Conservation (phyloP, 1,140 invertebrate species). For the Caerostris darwini region DNA sequence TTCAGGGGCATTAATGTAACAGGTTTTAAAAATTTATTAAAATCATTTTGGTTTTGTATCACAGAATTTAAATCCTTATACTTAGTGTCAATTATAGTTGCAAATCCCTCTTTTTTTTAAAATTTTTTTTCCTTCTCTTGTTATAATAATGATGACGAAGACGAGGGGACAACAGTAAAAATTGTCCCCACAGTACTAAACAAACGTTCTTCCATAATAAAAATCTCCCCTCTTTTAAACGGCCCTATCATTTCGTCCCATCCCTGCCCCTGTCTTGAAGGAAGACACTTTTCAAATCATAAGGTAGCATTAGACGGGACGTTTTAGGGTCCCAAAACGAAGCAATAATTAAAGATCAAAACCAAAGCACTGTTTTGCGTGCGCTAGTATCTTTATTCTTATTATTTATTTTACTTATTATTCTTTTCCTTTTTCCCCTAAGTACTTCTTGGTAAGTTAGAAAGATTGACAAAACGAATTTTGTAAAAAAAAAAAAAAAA, state of each 20-base stretch:
- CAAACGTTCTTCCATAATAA: not conserved
- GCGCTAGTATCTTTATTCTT: not conserved
- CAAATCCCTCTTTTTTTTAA: too few species aligned
- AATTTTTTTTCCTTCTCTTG: too few species aligned
- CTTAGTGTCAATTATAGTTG: too few species aligned
- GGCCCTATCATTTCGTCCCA: not conserved
- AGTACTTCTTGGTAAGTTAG: constrained; percentile 20
- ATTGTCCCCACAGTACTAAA: not conserved
- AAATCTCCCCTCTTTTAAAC: not conserved
- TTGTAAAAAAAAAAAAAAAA: not conserved
- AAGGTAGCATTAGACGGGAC: not conserved
- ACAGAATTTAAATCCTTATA: too few species aligned
- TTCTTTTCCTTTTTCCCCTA: not conserved
- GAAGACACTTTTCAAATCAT: not conserved
- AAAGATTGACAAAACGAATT: constrained; percentile 57
- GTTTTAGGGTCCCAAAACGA: not conserved
- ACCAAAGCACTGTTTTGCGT: constrained; percentile 46
- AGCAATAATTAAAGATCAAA: constrained; percentile 60
- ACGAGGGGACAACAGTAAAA: not conserved
- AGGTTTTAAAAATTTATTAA: too few species aligned
- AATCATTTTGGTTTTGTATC: too few species aligned
- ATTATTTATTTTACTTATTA: not conserved
- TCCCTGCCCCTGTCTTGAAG: not conserved
- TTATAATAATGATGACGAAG: too few species aligned
- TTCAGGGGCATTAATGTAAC: too few species aligned